These are phyloP conservation scores for Lates calcarifer DNA, from an alignment of 2,113 vertebrate species.

Conservation along the genomic window DNA sequence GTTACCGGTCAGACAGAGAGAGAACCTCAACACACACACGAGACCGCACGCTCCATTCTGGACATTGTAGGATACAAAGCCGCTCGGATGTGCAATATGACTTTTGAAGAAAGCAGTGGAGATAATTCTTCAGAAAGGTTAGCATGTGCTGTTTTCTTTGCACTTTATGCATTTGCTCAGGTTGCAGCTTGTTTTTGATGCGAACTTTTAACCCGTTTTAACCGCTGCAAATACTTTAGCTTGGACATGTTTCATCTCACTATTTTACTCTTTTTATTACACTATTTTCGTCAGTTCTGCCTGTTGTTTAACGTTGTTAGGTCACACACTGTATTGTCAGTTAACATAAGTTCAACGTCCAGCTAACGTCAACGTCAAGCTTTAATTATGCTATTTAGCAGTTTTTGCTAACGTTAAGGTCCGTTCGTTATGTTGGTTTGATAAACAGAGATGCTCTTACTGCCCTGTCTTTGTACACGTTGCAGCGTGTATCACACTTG, in stretches of 20 bases:
- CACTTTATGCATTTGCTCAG: too few species aligned
- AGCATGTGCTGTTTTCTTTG: too few species aligned
- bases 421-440: not conserved
- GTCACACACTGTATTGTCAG: too few species aligned
- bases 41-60: conserved; percentile 31
- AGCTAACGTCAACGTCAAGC: not conserved
- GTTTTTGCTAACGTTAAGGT: not conserved
- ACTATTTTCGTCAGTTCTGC: too few species aligned
- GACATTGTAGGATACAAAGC: conserved; percentile 36
- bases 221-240: not conserved
- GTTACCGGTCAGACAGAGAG: not conserved
- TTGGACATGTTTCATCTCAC: not conserved
- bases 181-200: too few species aligned
- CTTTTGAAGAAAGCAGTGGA: conserved; percentile 84
- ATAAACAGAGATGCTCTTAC: not conserved
- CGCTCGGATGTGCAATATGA: conserved; percentile 85
- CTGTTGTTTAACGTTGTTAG: too few species aligned
- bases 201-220: not conserved
- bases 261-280: too few species aligned
- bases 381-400: not conserved
- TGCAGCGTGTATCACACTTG: not conserved
- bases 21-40: not conserved
- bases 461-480: not conserved
- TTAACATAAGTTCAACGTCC: too few species aligned
- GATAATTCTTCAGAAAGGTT: conserved; percentile 84